Percentiles rank a stretch among this genome's conserved stretches.
phyloP scores from a whole-genome alignment of 2,888 invertebrate genomes.

The Andrena marginata region DNA sequence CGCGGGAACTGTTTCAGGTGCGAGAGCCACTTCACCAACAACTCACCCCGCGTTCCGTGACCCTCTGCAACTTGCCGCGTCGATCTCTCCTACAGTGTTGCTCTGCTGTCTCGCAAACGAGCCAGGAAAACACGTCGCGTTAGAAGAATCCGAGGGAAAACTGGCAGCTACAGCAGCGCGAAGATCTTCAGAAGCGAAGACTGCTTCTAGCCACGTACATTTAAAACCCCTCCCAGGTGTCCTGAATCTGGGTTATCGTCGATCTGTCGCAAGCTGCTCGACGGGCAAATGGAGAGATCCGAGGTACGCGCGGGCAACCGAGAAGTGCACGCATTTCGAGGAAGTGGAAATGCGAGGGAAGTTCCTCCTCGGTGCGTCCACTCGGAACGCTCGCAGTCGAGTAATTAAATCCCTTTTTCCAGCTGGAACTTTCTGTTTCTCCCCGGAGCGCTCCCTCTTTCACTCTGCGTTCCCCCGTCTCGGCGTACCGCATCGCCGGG shows the following conservation, averaged over 20 bases:
- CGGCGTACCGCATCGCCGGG: conserved; percentile 40
- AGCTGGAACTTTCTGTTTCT: conserved; percentile 34
- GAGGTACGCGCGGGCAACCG: not conserved
- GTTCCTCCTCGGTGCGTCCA: conserved; percentile 18
- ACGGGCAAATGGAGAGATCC: not conserved
- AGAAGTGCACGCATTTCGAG: conserved; percentile 13
- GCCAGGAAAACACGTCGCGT: not conserved
- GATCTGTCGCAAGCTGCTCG: not conserved
- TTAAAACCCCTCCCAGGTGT: too few species aligned
- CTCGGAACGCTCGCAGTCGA: conserved; percentile 45
- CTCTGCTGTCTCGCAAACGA: not conserved
- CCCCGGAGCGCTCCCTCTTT: conserved; percentile 19
- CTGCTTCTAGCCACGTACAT: too few species aligned
- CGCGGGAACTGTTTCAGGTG: conserved; percentile 45
- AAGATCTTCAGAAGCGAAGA: not conserved
- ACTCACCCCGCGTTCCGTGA: conserved; percentile 13
- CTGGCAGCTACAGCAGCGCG: not conserved
- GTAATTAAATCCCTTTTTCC: conserved; percentile 70
- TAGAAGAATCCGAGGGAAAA: not conserved
- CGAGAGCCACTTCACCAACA: conserved; percentile 49
- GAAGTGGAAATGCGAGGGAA: not conserved
- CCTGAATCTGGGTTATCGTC: not conserved
- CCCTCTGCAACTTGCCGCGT: conserved; percentile 1
- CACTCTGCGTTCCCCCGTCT: conserved; percentile 15
- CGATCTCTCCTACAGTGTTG: conserved; percentile 5